These are phyloP conservation scores for Sphyrna mokarran DNA, from an alignment of 2,113 vertebrate species.

Conservation along the genomic window DNA sequence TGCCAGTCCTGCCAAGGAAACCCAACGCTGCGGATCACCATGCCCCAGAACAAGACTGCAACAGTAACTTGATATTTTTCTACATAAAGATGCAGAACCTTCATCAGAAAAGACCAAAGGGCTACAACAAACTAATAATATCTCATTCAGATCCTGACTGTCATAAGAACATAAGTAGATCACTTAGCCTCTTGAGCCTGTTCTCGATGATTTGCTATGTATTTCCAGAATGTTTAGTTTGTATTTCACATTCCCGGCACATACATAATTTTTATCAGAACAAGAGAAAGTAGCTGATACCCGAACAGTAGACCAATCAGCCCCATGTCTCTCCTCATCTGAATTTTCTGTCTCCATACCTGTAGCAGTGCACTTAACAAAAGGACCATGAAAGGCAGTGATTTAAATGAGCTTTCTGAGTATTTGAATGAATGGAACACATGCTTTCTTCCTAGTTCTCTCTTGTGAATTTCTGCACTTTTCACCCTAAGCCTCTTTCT, in stretches of 20 bases:
- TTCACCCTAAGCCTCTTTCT: neutral
- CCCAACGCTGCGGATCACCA: neutral
- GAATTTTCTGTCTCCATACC: neutral
- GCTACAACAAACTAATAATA: neutral
- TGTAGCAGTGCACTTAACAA: neutral
- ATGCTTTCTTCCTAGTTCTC: neutral
- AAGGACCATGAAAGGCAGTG: neutral
- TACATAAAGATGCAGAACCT: neutral
- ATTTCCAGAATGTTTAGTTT: neutral
- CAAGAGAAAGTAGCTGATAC: neutral
- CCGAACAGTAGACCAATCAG: neutral
- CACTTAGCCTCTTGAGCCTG: neutral
- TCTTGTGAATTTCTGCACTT: neutral
- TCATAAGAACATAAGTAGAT: neutral
- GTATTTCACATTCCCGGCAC: neutral
- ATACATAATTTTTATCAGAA: neutral
- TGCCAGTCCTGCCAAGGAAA: neutral
- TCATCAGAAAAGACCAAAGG: neutral
- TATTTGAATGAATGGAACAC: neutral
- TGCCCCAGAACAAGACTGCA: neutral
- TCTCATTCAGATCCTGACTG: neutral
- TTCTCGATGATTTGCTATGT: neutral
- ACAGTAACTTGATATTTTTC: neutral
- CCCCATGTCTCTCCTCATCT: neutral
- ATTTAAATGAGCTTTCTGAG: neutral